Evolutionary conservation across 2,797 vertebrate species (phyloP).

Genomic region (Brotula barbata): DNA sequence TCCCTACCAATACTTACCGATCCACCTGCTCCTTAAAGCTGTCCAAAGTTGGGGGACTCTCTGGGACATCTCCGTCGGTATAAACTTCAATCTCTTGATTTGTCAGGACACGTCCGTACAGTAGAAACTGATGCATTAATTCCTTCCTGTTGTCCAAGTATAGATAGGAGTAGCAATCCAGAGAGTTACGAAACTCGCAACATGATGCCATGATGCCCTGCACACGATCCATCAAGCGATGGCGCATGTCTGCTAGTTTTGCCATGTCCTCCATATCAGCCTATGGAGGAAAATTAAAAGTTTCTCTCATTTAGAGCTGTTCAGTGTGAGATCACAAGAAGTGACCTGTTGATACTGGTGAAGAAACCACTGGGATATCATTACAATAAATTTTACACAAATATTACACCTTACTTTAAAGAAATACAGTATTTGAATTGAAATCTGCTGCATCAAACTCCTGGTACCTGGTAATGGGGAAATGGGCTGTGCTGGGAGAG

Average conservation of each 20-base stretch:
- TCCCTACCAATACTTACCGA: conserved; percentile 51
- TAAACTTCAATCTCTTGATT: conserved; percentile 78
- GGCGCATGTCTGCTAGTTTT: conserved; percentile 76
- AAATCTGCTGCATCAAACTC: neutral
- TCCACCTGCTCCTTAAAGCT: conserved; percentile 86
- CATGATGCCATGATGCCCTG: conserved; percentile 68
- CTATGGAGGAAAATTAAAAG: conserved; percentile 61
- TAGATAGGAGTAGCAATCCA: conserved; percentile 85
- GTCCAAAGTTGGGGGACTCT: conserved; percentile 80
- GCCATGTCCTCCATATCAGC: conserved; percentile 86
- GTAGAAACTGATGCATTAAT: conserved; percentile 85
- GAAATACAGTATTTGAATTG: too few species aligned
- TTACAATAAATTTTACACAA: too few species aligned
- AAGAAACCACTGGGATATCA: too few species aligned
- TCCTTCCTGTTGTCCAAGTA: conserved; percentile 86
- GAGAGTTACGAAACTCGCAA: conserved; percentile 71
- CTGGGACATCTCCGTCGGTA: conserved; percentile 67
- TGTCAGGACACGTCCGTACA: conserved; percentile 77
- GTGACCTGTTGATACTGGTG: neutral
- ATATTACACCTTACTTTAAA: neutral
- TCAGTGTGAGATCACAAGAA: neutral
- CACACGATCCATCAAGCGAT: conserved; percentile 77
- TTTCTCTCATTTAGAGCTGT: neutral
- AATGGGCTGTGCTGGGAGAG: conserved; percentile 73
- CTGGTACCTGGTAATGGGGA: conserved; percentile 89